Conservation (phyloP, 2,797 vertebrate genomes). For the Ctenosaura bakeri region DNA sequence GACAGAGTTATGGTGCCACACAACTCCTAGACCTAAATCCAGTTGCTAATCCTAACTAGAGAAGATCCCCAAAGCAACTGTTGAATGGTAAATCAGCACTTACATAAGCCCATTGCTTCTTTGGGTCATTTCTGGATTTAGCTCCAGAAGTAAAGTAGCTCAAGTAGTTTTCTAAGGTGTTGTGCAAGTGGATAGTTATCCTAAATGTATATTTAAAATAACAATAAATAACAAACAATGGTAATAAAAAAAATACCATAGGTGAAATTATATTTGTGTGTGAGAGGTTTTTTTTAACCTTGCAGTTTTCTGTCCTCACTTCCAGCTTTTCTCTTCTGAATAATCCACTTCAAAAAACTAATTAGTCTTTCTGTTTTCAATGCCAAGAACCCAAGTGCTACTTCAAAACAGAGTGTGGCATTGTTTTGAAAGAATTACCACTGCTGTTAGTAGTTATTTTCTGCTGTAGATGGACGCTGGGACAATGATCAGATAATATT, state of each 20-base stretch:
- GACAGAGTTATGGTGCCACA: not conserved
- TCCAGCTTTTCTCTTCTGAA: constrained; percentile 57
- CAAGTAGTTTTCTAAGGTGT: not conserved
- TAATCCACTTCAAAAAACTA: constrained; percentile 67
- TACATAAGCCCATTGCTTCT: too few relatives aligned
- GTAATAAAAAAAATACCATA: not conserved
- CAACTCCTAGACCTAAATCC: not conserved
- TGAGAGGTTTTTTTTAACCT: not conserved
- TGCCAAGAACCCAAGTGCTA: constrained; percentile 63
- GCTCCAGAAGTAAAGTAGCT: not conserved
- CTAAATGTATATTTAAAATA: not conserved
- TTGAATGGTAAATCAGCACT: too few relatives aligned
- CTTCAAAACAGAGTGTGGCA: constrained; percentile 66
- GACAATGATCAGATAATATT: constrained; percentile 58
- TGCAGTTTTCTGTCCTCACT: constrained; percentile 30
- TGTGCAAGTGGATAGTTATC: not conserved
- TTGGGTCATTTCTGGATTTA: not conserved
- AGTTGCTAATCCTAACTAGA: too few relatives aligned
- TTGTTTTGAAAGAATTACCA: constrained; percentile 73
- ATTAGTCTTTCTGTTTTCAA: constrained; percentile 68
- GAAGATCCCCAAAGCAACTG: too few relatives aligned
- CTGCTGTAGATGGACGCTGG: constrained; percentile 61
- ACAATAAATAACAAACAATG: not conserved
- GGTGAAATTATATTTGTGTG: not conserved
- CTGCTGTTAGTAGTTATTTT: constrained; percentile 70